A percentile compares a stretch with the other conserved stretches of the same genome.
Conservation (phyloP, 1,140 invertebrate species). For the Piezodorus guildinii region DNA sequence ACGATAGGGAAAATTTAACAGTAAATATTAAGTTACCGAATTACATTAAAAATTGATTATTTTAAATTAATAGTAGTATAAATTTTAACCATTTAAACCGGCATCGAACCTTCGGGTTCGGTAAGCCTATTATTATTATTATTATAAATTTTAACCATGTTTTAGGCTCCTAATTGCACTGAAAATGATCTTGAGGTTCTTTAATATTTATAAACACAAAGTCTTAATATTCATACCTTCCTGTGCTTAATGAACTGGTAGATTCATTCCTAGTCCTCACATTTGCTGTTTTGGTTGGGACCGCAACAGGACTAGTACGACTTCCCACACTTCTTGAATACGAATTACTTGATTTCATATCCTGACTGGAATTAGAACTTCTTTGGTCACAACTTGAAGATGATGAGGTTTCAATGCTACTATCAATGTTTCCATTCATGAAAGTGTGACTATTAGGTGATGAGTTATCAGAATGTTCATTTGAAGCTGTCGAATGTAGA, state of each 20-base stretch:
- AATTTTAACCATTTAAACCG: too few relatives aligned
- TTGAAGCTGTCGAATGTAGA: background rate
- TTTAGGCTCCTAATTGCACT: too few relatives aligned
- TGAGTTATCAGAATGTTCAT: constrained; percentile 18
- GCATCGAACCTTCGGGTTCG: too few relatives aligned
- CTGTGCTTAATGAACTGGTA: constrained; percentile 39
- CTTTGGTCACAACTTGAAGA: constrained; percentile 1
- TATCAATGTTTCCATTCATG: constrained; percentile 1
- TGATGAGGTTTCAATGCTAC: constrained; percentile 2
- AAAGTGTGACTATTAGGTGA: constrained; percentile 19
- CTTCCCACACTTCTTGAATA: constrained; percentile 27
- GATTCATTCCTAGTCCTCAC: constrained; percentile 47
- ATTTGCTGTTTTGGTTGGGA: constrained; percentile 35
- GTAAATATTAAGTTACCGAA: too few relatives aligned
- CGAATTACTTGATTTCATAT: constrained; percentile 1
- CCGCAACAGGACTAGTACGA: constrained; percentile 47
- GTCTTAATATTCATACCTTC: constrained; percentile 29
- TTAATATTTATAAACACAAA: too few relatives aligned
- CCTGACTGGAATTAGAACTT: background rate
- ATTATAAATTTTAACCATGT: too few relatives aligned
- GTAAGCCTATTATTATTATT: too few relatives aligned
- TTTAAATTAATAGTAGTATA: too few relatives aligned
- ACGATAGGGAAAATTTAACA: too few relatives aligned
- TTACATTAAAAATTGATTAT: too few relatives aligned
- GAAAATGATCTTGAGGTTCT: too few relatives aligned